phyloP scores from a whole-genome alignment of 2,888 invertebrate species.

The Amphipyra berbera region DNA sequence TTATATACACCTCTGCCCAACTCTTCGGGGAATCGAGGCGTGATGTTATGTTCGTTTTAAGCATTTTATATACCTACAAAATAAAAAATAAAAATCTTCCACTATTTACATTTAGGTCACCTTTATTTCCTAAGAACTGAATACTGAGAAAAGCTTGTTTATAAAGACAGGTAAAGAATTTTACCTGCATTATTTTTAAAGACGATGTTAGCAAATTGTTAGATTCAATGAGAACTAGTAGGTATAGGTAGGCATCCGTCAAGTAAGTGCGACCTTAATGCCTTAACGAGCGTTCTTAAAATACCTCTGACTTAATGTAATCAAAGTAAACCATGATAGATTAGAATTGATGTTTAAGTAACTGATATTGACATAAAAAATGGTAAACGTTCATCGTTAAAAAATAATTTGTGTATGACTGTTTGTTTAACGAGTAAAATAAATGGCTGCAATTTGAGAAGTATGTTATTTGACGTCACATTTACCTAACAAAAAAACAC shows the following conservation, averaged over 20 bases:
- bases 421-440: slow-evolving; percentile 10
- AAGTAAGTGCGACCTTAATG: slow-evolving; percentile 17
- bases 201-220: slow-evolving; percentile 19
- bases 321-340: slow-evolving; percentile 18
- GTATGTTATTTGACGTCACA: not conserved
- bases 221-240: slow-evolving; percentile 42
- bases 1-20: no score
- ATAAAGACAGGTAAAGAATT: slow-evolving; percentile 9
- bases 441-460: not conserved
- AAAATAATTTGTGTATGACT: slow-evolving; percentile 6
- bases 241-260: no score
- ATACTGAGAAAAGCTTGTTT: slow-evolving; percentile 10
- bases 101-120: slow-evolving; percentile 15
- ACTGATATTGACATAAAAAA: slow-evolving; percentile 29
- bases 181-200: slow-evolving; percentile 2
- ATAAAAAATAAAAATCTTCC: slow-evolving; percentile 8
- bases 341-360: slow-evolving; percentile 14
- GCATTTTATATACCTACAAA: no score
- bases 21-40: no score
- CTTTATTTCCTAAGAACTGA: slow-evolving; percentile 30
- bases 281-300: slow-evolving; percentile 17
- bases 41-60: no score
- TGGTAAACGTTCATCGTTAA: slow-evolving; percentile 1
- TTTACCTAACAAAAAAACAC: not conserved
- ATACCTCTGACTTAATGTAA: slow-evolving; percentile 32